A percentile compares a stretch with the other conserved stretches of the same genome.
Conservation (phyloP, 2,113 vertebrate genomes). For the Scartelaos histophorus region DNA sequence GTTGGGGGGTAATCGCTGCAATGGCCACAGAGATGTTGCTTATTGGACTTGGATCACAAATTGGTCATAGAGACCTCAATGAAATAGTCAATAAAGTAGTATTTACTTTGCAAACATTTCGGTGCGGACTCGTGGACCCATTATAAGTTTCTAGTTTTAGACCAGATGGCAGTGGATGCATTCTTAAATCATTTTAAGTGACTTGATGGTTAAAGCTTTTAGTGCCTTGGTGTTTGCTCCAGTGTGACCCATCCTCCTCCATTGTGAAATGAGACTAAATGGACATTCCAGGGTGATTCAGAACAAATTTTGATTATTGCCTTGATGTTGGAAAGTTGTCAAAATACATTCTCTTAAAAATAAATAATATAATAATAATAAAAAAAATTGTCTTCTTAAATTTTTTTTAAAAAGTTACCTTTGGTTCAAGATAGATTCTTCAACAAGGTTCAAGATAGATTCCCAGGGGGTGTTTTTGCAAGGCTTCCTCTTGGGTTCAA, state of each 20-base stretch:
- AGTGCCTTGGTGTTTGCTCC: not conserved
- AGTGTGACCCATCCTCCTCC: too few species aligned
- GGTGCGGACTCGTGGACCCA: not conserved
- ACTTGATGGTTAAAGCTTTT: not conserved
- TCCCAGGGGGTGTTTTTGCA: too few species aligned
- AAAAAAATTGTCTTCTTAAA: too few species aligned
- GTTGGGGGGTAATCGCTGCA: slow-evolving; percentile 49
- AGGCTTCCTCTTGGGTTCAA: not conserved
- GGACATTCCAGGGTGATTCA: too few species aligned
- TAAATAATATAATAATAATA: too few species aligned
- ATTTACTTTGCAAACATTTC: not conserved
- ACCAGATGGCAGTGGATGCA: not conserved
- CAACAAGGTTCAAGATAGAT: too few species aligned
- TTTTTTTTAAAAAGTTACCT: too few species aligned
- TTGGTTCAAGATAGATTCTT: too few species aligned
- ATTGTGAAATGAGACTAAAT: too few species aligned
- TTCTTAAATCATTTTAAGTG: not conserved
- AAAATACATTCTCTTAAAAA: too few species aligned
- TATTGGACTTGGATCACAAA: slow-evolving; percentile 52
- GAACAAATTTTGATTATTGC: too few species aligned
- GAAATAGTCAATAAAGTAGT: slow-evolving; percentile 22
- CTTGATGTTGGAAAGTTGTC: too few species aligned
- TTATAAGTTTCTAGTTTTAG: not conserved
- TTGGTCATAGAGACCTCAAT: slow-evolving; percentile 32
- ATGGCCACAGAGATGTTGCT: slow-evolving; percentile 58